Base-by-base conservation (phyloP, 2,113 vertebrate species). In the Uropsilus gracilis region DNA sequence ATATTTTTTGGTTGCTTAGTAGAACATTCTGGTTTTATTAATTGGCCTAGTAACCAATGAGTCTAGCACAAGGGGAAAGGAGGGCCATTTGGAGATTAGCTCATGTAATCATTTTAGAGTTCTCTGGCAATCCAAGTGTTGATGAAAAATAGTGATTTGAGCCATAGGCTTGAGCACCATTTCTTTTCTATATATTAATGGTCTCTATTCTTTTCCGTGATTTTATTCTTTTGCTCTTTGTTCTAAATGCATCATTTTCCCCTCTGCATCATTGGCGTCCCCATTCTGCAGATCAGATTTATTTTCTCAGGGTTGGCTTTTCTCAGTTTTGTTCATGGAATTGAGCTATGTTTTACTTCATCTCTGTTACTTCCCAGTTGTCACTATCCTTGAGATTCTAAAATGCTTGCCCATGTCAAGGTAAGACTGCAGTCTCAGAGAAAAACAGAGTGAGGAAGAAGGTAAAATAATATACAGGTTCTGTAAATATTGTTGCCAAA, bases 341-440 rank as follows among this genome's bases (percentile, higher is more conserved):
- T 11, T 1, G 42, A 44, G n/a, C 6, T 8, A 24, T 5, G 24
- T 39, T 24, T 69, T 39, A 32, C 26, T 7, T 42, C 17, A 50
- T 42, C 18, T 76, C 5, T 77, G 2, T 72, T 24, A 64, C 11
- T 61, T 48, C 89, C 13, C 6, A 63, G 44, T 42, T 30, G 2
- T 34, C 24, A 32, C 32, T 66, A 6, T 71, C 53, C 17, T 42
- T 72, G 1, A 77, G 50, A 75, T 32, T 72, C 32, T 81, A 57
- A n/a, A 68, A 50, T 30, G 28, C 5, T 57, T 55, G 22, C 30
- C 17, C 28, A 69, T 61, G 32, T 28, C 32, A 50, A 32, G 7
- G 6, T 39, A 13, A 34, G 32, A 34, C 3, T 18, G 1, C 0
- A 8, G 9, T 37, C 1, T 34, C 13, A 17, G 17, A n/a, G 50